Conservation (phyloP, 2,888 invertebrate genomes). For the Plutella xylostella region DNA sequence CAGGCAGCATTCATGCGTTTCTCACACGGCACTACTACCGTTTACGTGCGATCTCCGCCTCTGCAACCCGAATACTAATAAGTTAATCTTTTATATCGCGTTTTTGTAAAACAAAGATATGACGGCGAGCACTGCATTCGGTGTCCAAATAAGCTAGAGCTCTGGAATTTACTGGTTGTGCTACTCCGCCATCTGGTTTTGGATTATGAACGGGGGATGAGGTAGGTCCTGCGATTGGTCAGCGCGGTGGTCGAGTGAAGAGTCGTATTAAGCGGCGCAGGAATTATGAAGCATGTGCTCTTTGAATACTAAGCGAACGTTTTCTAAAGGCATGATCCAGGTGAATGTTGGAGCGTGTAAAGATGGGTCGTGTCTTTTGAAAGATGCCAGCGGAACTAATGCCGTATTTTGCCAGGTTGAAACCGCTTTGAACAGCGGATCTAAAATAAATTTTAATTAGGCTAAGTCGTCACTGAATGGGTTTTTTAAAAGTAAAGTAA, state of each 20-base stretch:
- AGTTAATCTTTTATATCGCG: constrained; percentile 67
- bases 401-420: too few relatives aligned
- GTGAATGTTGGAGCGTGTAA: constrained; percentile 26
- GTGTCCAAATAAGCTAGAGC: constrained; percentile 37
- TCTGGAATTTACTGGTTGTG: constrained; percentile 8
- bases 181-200: constrained; percentile 28
- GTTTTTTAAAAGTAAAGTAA: too few relatives aligned
- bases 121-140: constrained; percentile 52
- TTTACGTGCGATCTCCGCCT: constrained; percentile 29
- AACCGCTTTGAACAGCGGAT: too few relatives aligned
- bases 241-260: constrained; percentile 49
- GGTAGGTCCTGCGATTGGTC: constrained; percentile 21
- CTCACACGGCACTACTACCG: constrained; percentile 37
- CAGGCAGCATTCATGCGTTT: constrained; percentile 28
- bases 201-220: background rate
- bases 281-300: constrained; percentile 62
- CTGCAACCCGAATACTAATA: constrained; percentile 60
- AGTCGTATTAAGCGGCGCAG: constrained; percentile 58
- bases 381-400: too few relatives aligned
- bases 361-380: too few relatives aligned
- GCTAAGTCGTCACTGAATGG: too few relatives aligned
- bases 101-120: constrained; percentile 65
- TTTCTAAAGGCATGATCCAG: constrained; percentile 37
- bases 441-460: too few relatives aligned
- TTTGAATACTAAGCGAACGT: constrained; percentile 57